Percentiles rank a stretch among this genome's conserved stretches.
Evolutionary conservation across 1,140 invertebrate genomes (phyloP).

Genomic region (Maniola jurtina): DNA sequence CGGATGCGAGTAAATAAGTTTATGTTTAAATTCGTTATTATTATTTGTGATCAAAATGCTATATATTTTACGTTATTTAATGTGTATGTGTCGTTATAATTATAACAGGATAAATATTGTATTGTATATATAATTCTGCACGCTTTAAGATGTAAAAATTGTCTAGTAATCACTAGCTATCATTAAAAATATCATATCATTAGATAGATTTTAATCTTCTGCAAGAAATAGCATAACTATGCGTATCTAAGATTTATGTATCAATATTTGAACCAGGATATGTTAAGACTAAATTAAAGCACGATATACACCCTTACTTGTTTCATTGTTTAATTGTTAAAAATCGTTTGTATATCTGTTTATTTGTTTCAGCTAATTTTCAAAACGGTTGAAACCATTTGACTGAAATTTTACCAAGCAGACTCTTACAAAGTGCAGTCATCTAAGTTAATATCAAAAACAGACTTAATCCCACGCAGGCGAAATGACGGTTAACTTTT

Average conservation of each 20-base stretch:
- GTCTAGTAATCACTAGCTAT: conserved; percentile 6
- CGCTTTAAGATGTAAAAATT: conserved; percentile 6
- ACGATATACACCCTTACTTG: neutral
- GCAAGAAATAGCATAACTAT: conserved; percentile 14
- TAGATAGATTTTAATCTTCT: conserved; percentile 26
- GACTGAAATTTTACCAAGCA: no score
- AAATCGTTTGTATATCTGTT: neutral
- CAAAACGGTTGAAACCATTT: no score
- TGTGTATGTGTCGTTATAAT: neutral
- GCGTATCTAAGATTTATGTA: conserved; percentile 15
- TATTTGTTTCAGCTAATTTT: no score
- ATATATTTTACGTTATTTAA: neutral
- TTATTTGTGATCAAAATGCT: neutral
- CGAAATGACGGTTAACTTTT: no score
- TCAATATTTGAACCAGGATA: conserved; percentile 16
- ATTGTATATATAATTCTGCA: conserved; percentile 1
- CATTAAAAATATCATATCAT: conserved; percentile 29
- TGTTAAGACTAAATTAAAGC: conserved; percentile 22
- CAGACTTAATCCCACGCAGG: no score
- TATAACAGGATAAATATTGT: conserved; percentile 1
- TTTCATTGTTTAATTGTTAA: conserved; percentile 23
- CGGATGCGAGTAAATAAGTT: neutral
- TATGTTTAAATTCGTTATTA: neutral
- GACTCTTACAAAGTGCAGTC: no score
- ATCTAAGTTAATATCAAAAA: no score